These are phyloP conservation scores for Pongo abelii DNA, from an alignment of 2,113 vertebrate genomes.

Conservation along the genomic window DNA sequence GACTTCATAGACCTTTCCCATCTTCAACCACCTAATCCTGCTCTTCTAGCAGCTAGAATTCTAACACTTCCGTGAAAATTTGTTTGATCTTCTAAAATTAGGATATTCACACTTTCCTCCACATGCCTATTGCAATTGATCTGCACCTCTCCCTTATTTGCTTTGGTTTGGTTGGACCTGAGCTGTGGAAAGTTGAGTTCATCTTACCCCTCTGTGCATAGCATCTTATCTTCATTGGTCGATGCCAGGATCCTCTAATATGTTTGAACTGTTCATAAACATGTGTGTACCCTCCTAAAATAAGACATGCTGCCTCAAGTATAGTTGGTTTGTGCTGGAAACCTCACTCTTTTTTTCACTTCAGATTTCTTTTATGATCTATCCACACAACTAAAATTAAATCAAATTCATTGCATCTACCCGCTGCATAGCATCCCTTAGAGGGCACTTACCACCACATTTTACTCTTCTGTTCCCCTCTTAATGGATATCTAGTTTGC, in stretches of 20 bases:
- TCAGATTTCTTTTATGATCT: not conserved
- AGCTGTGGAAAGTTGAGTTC: not conserved
- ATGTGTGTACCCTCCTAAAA: not conserved
- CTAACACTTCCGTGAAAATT: not conserved
- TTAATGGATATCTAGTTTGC: not conserved
- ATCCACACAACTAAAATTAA: slow-evolving; percentile 1
- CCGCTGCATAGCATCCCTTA: not conserved
- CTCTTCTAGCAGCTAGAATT: not conserved
- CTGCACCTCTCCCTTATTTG: not conserved
- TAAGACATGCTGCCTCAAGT: not conserved
- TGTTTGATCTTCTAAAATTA: not conserved
- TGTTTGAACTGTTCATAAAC: not conserved
- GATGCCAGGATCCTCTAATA: not conserved
- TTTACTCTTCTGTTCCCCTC: not conserved
- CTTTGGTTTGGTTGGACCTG: not conserved
- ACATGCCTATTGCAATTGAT: not conserved
- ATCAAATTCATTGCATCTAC: not conserved
- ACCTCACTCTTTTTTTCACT: not conserved
- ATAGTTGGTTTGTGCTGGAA: not conserved
- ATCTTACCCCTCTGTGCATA: not conserved
- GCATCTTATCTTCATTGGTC: not conserved
- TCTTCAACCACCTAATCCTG: not conserved
- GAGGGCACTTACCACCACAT: not conserved
- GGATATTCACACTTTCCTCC: not conserved
- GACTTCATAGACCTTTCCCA: not conserved